A percentile compares a stretch with the other conserved stretches of the same genome.
Evolutionary conservation across 2,113 vertebrate species (phyloP).

Genomic region (cattle (Bos taurus)): DNA sequence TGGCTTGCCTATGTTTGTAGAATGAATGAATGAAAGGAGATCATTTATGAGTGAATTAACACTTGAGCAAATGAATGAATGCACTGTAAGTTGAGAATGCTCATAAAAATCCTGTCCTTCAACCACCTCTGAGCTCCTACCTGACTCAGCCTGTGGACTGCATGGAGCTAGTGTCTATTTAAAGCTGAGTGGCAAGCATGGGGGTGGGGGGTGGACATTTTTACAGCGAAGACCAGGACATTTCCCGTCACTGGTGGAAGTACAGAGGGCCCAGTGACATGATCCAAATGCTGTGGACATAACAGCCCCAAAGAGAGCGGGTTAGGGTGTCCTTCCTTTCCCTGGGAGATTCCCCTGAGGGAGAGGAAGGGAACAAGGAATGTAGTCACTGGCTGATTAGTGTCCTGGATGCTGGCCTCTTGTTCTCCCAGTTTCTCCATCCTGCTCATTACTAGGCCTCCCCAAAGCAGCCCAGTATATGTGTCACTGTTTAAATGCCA

Average conservation of each 20-base stretch:
- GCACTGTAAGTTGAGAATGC: not conserved
- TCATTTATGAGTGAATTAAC: not conserved
- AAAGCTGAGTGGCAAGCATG: not conserved
- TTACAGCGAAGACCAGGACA: not conserved
- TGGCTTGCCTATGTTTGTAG: not conserved
- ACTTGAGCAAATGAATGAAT: not conserved
- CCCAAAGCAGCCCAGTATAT: constrained; percentile 36
- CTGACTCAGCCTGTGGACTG: too few species aligned
- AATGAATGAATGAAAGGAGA: not conserved
- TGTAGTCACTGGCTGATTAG: constrained; percentile 17
- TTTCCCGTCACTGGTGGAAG: not conserved
- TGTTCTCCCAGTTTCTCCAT: not conserved
- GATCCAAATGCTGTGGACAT: accelerated
- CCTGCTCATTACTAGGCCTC: constrained; percentile 54
- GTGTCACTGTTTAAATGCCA: constrained; percentile 62
- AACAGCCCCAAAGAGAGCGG: too few species aligned
- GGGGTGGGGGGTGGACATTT: not conserved
- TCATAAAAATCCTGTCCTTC: not conserved
- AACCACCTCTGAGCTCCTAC: too few species aligned
- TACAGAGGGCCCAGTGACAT: not conserved
- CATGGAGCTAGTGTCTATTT: not conserved
- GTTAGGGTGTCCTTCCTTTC: not conserved
- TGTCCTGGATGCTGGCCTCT: constrained; percentile 58
- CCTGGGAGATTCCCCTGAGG: not conserved
- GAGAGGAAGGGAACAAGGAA: not conserved